Conservation (phyloP, 2,797 vertebrate genomes). For the Aldrovandia affinis region DNA sequence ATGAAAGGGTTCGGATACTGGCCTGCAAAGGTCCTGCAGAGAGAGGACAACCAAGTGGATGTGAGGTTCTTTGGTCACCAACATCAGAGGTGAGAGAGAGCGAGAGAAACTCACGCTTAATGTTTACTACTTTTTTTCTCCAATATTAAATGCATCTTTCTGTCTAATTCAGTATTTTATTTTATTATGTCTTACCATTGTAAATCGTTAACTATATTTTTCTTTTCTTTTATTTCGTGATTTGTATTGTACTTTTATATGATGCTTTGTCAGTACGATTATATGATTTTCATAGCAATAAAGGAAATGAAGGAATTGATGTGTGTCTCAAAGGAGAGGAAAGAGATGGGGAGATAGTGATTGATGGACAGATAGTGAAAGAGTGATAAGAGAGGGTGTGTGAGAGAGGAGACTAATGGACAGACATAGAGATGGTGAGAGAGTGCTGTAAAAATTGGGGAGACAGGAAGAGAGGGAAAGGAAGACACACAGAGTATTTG, state of each 20-base stretch:
- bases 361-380: background rate
- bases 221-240: too few relatives aligned
- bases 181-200: too few relatives aligned
- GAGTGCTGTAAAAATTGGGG: background rate
- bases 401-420: background rate
- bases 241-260: too few relatives aligned
- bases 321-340: background rate
- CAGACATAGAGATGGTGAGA: background rate
- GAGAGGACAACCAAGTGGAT: conserved; percentile 95
- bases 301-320: too few relatives aligned
- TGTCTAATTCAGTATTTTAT: too few relatives aligned
- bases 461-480: background rate
- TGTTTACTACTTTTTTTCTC: too few relatives aligned
- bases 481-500: too few relatives aligned
- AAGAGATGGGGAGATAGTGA: background rate
- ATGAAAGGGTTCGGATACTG: conserved; percentile 99
- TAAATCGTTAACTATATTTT: too few relatives aligned
- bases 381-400: background rate
- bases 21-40: conserved; percentile 97
- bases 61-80: conserved; percentile 98
- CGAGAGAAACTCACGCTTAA: too few relatives aligned
- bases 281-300: too few relatives aligned
- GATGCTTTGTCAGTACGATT: background rate
- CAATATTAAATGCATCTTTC: too few relatives aligned
- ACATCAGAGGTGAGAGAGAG: conserved; percentile 82